Base-by-base conservation (phyloP, 2,888 invertebrate species). In the Heliconius charithonia region DNA sequence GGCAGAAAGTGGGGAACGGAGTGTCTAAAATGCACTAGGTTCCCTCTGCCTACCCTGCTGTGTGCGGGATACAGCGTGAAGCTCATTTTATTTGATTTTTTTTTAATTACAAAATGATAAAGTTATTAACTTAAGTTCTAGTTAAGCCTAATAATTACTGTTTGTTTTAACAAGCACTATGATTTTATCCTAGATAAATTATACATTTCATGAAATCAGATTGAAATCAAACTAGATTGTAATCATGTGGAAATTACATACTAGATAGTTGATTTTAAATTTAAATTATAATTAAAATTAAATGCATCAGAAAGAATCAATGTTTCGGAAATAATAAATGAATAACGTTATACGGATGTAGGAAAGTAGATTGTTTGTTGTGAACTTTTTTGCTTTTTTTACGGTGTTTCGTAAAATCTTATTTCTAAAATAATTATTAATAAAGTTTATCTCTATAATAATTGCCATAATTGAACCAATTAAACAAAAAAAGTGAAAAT, bases 171-270 rank as follows among this genome's bases (percentile, higher is more conserved):
- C 51, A 45, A 62, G 32, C 41, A 66, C 4, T 32, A 70, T 62
- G 56, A 79, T 75, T 77, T 51, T 41, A 62, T 27, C 19, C 37
- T 69, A n/a, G 10, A 56, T 73, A 75, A 77, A 75, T 81, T 73
- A 69, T 51, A 41, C 29, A 76, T 71, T 74, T 77, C 72, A 77
- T 66, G 69, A 9, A 77, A 59, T 79, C 75, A 73, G 65, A 71
- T 45, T 63, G 67, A 25, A 76, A 78, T 75, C 76, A 81, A 71
- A 65, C 69, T 77, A 37, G 56, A 27, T 62, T 51, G 59, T 77
- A 80, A 75, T 80, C 77, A 75, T 72, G 77, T 71, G 78, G 32
- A 59, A 37, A 59, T 29, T 37, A 56, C 67, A 70, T 56, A 75
- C 77, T 76, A 62, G 69, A 62, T 66, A 74, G 74, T 76, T 74